Base-by-base conservation (phyloP, 2,797 vertebrate species). In the Pipistrellus pygmaeus region DNA sequence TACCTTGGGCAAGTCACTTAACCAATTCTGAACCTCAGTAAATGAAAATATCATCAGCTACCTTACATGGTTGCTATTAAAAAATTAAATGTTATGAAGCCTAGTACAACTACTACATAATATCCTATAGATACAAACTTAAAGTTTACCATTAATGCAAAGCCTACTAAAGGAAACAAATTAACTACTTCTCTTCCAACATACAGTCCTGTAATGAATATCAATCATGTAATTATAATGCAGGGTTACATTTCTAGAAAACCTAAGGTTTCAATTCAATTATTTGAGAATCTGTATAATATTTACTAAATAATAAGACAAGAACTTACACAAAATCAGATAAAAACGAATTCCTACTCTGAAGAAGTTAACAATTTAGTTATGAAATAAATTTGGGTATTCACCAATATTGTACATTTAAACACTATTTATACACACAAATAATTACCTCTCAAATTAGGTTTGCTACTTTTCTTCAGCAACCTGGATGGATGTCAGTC, bases 201-300 rank as follows among this genome's bases (percentile, higher is more conserved):
- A 94, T 60, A 80, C 35, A 93, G 35, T 13, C 85, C 75, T 75
- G 88, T 32, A 81, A 94, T 53, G 32, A 95, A 69, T 57, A 83
- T 48, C 88, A 91, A 57, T 46, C 94, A 80, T 80, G 21, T 75
- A 69, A 95, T 87, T 83, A 84, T 18, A 93, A 72, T n/a, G 25
- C 30, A 96, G 25, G 21, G 14, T 69, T 94, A 85, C 20, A 88
- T 94, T 85, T 95, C 85, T 89, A 93, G 53, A 96, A 95, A 95
- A 81, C 17, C 60, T 83, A 87, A 90, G 9, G 23, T 89, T 93
- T 96, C 78, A 76, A 94, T 91, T 93, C 83, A 96, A 84, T 72
- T 90, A 81, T 80, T 66, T 83, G 25, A 85, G 32, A 95, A 91
- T 18, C 23, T 90, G 17, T 55, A 32, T 75, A 85, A 88, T 38